Conservation (phyloP, 2,113 vertebrate genomes). For the Scopus umbretta region DNA sequence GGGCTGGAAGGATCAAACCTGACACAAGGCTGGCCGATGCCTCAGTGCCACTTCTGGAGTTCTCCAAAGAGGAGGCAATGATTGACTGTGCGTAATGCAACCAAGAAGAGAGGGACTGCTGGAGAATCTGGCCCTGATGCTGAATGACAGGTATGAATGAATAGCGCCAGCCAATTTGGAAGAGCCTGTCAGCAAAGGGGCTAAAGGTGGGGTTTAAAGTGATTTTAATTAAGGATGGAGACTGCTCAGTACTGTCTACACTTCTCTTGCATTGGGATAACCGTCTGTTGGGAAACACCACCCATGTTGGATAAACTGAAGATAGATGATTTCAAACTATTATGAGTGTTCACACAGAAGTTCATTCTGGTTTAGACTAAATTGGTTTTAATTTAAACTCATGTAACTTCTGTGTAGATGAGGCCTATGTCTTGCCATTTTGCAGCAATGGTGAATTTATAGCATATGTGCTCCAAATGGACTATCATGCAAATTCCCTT, state of each 20-base stretch:
- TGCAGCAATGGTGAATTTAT: not conserved
- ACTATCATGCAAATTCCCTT: slow-evolving; percentile 47
- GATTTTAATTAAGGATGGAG: not conserved
- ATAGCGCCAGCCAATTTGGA: not conserved
- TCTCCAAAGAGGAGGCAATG: not conserved
- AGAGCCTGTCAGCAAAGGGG: not conserved
- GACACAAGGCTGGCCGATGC: not conserved
- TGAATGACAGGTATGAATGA: not conserved
- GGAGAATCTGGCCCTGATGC: not conserved
- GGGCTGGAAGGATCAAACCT: not conserved
- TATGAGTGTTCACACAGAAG: not conserved
- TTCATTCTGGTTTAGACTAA: slow-evolving; percentile 26
- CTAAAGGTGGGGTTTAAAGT: not conserved
- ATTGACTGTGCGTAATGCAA: not conserved
- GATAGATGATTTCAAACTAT: not conserved
- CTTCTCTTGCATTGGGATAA: not conserved
- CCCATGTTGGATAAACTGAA: not conserved
- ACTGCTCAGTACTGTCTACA: not conserved
- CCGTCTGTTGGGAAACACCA: not conserved
- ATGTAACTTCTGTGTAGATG: not conserved
- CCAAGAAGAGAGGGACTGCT: not conserved
- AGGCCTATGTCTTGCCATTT: slow-evolving; percentile 11
- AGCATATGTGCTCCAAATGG: slow-evolving; percentile 34
- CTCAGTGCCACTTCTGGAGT: not conserved
- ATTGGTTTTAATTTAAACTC: slow-evolving; percentile 43